Percentiles rank a stretch among this genome's conserved stretches.
Conservation (phyloP, 2,888 invertebrate genomes). For the Eumacrocentrus americanus region DNA sequence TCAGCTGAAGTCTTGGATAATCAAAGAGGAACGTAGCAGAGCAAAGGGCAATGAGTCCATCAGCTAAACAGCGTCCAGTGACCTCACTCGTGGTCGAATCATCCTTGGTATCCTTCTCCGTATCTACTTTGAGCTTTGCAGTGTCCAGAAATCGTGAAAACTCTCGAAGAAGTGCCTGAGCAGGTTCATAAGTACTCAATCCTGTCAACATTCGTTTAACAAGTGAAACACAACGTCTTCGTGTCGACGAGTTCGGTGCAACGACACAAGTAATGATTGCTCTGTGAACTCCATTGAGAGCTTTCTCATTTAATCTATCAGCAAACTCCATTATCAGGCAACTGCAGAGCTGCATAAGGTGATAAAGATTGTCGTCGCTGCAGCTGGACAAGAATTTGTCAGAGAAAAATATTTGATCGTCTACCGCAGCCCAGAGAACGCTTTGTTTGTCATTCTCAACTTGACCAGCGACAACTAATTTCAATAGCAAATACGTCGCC, state of each 20-base stretch:
- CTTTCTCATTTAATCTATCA: constrained; percentile 70
- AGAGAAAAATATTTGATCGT: constrained; percentile 80
- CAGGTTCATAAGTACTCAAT: constrained; percentile 68
- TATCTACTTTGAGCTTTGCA: constrained; percentile 66
- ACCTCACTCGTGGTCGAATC: constrained; percentile 59
- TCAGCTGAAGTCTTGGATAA: constrained; percentile 64
- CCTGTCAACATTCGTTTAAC: constrained; percentile 69
- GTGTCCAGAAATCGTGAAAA: constrained; percentile 71
- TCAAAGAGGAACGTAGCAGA: constrained; percentile 60
- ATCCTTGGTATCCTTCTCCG: constrained; percentile 56
- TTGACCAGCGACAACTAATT: constrained; percentile 64
- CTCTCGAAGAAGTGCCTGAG: constrained; percentile 70
- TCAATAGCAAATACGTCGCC: constrained; percentile 72
- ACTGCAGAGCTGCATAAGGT: constrained; percentile 77
- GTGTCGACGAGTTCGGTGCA: constrained; percentile 68
- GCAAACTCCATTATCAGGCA: constrained; percentile 74
- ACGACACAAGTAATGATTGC: constrained; percentile 75
- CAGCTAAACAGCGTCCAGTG: constrained; percentile 66
- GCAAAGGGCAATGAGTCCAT: constrained; percentile 65
- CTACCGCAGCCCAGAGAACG: constrained; percentile 73
- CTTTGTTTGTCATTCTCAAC: constrained; percentile 64
- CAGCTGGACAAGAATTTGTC: constrained; percentile 80
- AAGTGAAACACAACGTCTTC: constrained; percentile 69
- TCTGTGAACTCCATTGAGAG: constrained; percentile 70
- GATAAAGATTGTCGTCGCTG: constrained; percentile 70